Evolutionary conservation across 2,113 vertebrate genomes (phyloP), one percentile per base, ranked within the genome.

Genomic region (Symphodus melops): DNA sequence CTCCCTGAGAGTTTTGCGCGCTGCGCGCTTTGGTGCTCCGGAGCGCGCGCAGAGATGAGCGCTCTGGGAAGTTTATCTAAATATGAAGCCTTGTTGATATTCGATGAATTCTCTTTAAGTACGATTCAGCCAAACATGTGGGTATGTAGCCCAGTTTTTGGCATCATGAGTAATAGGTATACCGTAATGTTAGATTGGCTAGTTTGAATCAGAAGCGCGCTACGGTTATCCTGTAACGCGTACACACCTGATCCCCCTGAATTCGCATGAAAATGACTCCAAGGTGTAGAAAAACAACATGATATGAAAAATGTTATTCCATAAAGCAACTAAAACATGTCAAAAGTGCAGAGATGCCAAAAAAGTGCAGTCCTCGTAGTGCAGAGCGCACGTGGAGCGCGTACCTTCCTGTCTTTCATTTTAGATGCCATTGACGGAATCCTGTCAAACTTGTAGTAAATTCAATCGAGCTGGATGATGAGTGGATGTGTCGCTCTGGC

Each of bases 361-460:
- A 82, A 66, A 17, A 49, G 54, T n/a, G 72, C 23, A 70, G 51
- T 86, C 79, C 74, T 64, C 14, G 21, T 36, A 33, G 59, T 37
- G 72, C 68, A 37, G 81, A 46, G 82, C 77, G 82, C 80, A 77
- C 73, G 14, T 0, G 62, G 64, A 84, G 80, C 78, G 75, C 85
- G 93, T 96, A 98, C 97, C 95, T 96, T 98, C 75, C 96, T 94
- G 82, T 98, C 97, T 90, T 97, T 98, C 91, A 95, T 94, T 86
- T 95, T 97, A 66, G 96, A 96, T 57, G 95, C 92, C 96, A 96
- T 97, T 92, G 93, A 88, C 81, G 89, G 88, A 59, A 74, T 76
- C 59, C 72, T 25, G 67, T 68, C 52, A 62, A 65, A 68, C 1
- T 44, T 39, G 17, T 82, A 23, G 1, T 56, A 82, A 74, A 84